Evolutionary conservation across 2,113 vertebrate genomes (phyloP).

Genomic region (Potamarius usumacintae): DNA sequence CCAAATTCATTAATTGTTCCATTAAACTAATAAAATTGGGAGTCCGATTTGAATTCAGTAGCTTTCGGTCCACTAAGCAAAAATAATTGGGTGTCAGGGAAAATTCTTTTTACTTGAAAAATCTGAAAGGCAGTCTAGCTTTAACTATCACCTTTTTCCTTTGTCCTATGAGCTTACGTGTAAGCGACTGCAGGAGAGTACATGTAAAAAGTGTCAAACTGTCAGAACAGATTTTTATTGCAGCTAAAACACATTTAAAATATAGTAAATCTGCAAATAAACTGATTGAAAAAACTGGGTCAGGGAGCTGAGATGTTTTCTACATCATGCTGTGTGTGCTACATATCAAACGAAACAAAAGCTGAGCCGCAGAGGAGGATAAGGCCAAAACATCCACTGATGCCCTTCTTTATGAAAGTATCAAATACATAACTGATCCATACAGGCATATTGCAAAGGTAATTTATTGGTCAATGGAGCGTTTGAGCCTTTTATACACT

Average conservation of each 20-base stretch:
- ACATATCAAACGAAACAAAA: slow-evolving; percentile 4
- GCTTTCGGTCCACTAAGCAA: no score
- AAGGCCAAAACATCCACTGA: background rate
- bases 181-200: no score
- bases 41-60: no score
- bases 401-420: slow-evolving; percentile 7
- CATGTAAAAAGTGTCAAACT: background rate
- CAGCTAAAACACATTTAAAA: background rate
- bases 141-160: no score
- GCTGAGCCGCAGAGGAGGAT: background rate
- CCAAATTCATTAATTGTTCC: no score
- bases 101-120: no score
- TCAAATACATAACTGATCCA: slow-evolving; percentile 14
- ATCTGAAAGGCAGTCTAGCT: no score
- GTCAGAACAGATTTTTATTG: background rate
- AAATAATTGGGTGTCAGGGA: no score
- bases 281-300: background rate
- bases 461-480: slow-evolving; percentile 54
- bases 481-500: slow-evolving; percentile 11
- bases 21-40: no score
- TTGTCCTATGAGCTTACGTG: no score
- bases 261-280: background rate
- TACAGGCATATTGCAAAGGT: slow-evolving; percentile 39
- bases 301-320: background rate
- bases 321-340: background rate